Evolutionary conservation across 35 echinoderm and acorn worm species (phyloP), one percentile per base, ranked within the genome.

Genomic region (Lytechinus pictus): DNA sequence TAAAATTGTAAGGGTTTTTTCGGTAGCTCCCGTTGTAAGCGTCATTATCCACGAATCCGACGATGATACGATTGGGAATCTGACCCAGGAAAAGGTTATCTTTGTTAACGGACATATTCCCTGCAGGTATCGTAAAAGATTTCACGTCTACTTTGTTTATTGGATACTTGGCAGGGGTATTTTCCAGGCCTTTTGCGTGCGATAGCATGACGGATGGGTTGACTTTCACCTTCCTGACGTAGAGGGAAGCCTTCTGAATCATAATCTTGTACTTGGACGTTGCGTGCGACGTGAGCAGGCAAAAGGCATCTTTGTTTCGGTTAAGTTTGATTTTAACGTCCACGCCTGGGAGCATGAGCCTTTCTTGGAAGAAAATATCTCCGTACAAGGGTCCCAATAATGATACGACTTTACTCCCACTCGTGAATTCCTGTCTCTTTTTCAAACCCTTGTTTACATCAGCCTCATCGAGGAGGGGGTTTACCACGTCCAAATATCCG

Each of bases 291-390:
- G 93, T 92, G 89, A 98, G 95, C n/a, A 98, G 53, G 92, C 94
- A 98, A 94, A 97, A 97, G 66, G 56, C 2, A 86, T 96, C 66
- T 86, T 96, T 96, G 54, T 72, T 96, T 33, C 95, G 66, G 33
- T 96, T 92, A 6, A 97, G 94, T 61, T 97, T 97, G 5, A 97
- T 57, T 95, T 97, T 97, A 0, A 97, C 14, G 52, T 96, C 95
- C 9, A 97, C 86, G 4, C 94, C 94, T 28, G 55, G 55, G 3
- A 96, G 91, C 60, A 96, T 87, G 55, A 95, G 19, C n/a, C 86
- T 93, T 10, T 95, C 95, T 58, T 97, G 97, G 54, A 95, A 95
- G n/a, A 97, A 97, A n/a, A 96, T 96, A 51, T 97, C 97, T 9
- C 89, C 94, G 27, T 97, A 94, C 27, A 97, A 92, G 52, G 94